These are phyloP conservation scores for Telenomus remus DNA, from an alignment of 1,140 invertebrate species.

Conservation along the genomic window DNA sequence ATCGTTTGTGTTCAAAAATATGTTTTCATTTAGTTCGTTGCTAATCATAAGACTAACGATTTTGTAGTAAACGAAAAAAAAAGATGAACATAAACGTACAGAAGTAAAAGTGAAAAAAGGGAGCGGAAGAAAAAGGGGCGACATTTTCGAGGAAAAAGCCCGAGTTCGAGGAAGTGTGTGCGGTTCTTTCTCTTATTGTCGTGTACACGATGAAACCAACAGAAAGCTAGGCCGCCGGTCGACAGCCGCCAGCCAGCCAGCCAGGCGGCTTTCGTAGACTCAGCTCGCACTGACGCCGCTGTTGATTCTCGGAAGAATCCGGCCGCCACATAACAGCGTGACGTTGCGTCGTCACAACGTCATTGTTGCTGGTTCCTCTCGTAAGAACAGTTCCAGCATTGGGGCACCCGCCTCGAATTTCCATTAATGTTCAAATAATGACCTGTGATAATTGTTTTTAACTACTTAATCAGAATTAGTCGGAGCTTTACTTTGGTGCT, in stretches of 20 bases:
- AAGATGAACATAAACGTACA: slow-evolving; percentile 20
- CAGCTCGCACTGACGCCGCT: slow-evolving; percentile 20
- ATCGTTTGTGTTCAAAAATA: too few species aligned
- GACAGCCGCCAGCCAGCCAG: slow-evolving; percentile 34
- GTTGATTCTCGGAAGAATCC: slow-evolving; percentile 31
- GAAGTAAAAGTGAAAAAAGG: not conserved
- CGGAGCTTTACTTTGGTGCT: too few species aligned
- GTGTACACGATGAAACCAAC: slow-evolving; percentile 15
- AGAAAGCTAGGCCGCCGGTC: slow-evolving; percentile 19
- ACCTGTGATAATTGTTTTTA: too few species aligned
- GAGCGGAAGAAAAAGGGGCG: slow-evolving; percentile 17
- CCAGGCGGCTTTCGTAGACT: slow-evolving; percentile 40
- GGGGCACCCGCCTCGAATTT: slow-evolving; percentile 14
- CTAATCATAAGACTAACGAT: too few species aligned
- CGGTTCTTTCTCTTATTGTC: slow-evolving; percentile 25
- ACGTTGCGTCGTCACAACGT: slow-evolving; percentile 15
- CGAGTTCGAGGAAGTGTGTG: slow-evolving; percentile 32
- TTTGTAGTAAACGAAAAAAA: slow-evolving; percentile 4
- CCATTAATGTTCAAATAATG: not conserved
- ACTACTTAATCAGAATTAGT: too few species aligned
- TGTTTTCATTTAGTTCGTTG: too few species aligned
- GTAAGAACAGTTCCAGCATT: slow-evolving; percentile 28
- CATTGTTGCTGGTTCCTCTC: slow-evolving; percentile 31
- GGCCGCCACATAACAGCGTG: slow-evolving; percentile 10
- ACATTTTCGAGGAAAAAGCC: slow-evolving; percentile 21